Evolutionary conservation across 2,797 vertebrate genomes (phyloP).

Genomic region (Ctenochaetus hawaiiensis): DNA sequence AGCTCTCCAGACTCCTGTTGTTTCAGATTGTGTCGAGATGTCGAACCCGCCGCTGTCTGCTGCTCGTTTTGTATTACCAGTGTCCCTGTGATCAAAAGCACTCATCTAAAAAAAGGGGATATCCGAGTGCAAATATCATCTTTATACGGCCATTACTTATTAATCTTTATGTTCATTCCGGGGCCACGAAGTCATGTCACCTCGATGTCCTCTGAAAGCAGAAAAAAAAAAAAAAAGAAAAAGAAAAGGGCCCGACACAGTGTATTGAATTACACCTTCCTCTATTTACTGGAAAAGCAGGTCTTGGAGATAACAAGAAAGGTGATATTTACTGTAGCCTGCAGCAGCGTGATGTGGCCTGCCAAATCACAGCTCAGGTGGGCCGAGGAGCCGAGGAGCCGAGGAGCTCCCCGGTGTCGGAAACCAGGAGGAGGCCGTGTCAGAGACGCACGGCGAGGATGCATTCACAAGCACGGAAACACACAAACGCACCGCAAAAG

Average conservation of each 20-base stretch:
- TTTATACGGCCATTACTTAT: conserved; percentile 87
- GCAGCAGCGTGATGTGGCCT: conserved; percentile 63
- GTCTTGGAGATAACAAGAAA: conserved; percentile 87
- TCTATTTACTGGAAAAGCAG: conserved; percentile 87
- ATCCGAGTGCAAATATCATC: conserved; percentile 85
- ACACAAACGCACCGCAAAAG: background rate
- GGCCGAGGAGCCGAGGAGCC: no score
- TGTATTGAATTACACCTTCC: conserved; percentile 84
- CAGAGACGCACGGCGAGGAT: background rate
- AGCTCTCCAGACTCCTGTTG: conserved; percentile 24
- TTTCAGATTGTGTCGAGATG: conserved; percentile 44
- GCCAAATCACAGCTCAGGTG: conserved; percentile 76
- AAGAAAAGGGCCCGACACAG: conserved; percentile 70
- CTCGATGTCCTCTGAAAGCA: conserved; percentile 84
- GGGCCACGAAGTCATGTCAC: conserved; percentile 85
- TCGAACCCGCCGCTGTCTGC: conserved; percentile 55
- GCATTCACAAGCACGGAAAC: background rate
- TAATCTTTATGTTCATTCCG: conserved; percentile 84
- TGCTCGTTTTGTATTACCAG: conserved; percentile 70
- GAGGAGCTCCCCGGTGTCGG: no score
- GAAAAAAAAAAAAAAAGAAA: no score
- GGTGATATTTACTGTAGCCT: conserved; percentile 86
- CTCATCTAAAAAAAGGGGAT: conserved; percentile 74
- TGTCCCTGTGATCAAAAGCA: conserved; percentile 76
- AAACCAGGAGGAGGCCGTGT: background rate